Conservation (phyloP, 2,888 invertebrate species). For the Drosophila fulvimacula region DNA sequence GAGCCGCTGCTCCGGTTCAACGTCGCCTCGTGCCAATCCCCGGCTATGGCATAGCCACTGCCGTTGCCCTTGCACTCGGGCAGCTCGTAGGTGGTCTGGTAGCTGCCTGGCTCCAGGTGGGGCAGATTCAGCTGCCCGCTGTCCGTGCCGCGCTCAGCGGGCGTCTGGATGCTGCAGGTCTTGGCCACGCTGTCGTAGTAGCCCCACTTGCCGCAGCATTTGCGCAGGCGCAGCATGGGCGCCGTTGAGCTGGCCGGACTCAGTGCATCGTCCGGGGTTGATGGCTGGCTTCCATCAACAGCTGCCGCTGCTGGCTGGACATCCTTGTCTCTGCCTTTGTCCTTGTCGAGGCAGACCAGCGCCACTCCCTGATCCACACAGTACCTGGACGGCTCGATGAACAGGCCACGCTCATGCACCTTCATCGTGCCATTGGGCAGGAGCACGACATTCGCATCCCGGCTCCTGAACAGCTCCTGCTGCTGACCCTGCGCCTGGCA, state of each 20-base stretch:
- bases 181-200: slow-evolving; percentile 87
- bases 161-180: slow-evolving; percentile 83
- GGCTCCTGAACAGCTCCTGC: slow-evolving; percentile 82
- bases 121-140: slow-evolving; percentile 63
- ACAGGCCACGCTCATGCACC: slow-evolving; percentile 85
- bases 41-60: slow-evolving; percentile 76
- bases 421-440: slow-evolving; percentile 89
- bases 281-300: background rate
- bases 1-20: slow-evolving; percentile 56
- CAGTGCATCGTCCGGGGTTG: background rate
- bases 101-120: slow-evolving; percentile 54
- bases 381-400: slow-evolving; percentile 87
- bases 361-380: slow-evolving; percentile 89
- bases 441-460: slow-evolving; percentile 84
- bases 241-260: background rate
- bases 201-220: slow-evolving; percentile 90
- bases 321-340: background rate
- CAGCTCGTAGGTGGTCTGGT: slow-evolving; percentile 78
- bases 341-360: slow-evolving; percentile 84
- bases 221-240: slow-evolving; percentile 83
- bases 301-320: background rate
- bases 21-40: slow-evolving; percentile 71
- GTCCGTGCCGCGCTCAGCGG: slow-evolving; percentile 4
- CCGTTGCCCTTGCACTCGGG: slow-evolving; percentile 65
- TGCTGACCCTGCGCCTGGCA: slow-evolving; percentile 47